phyloP scores from a whole-genome alignment of 2,797 vertebrate species.

The Ptychobarbus kaznakovi region DNA sequence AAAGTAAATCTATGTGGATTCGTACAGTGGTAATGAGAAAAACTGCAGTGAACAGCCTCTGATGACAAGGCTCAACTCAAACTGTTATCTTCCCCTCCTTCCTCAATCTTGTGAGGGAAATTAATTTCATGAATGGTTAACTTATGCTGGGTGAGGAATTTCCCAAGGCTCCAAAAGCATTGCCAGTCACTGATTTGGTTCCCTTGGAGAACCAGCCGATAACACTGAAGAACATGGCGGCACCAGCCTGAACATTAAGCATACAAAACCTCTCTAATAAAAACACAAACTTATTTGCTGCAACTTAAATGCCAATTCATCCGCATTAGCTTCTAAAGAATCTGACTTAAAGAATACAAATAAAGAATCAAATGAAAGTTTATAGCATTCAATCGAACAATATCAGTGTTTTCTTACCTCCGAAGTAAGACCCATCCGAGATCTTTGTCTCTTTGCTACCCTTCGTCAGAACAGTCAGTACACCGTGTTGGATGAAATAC shows the following conservation, averaged over 20 bases:
- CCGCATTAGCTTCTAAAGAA: background rate
- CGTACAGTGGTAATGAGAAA: constrained; percentile 15
- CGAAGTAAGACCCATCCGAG: constrained; percentile 96
- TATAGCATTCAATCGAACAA: background rate
- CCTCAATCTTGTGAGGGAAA: constrained; percentile 60
- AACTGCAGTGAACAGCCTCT: constrained; percentile 67
- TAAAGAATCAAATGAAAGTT: background rate
- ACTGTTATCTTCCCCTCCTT: constrained; percentile 49
- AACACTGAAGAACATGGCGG: constrained; percentile 67
- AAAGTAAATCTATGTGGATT: background rate
- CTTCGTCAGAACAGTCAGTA: constrained; percentile 95
- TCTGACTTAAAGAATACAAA: background rate
- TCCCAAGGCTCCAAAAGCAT: constrained; percentile 51
- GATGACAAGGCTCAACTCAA: constrained; percentile 66
- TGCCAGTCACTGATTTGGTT: constrained; percentile 39
- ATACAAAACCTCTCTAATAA: constrained; percentile 43
- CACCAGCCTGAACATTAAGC: constrained; percentile 50
- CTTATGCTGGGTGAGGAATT: constrained; percentile 65
- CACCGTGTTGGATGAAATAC: constrained; percentile 98
- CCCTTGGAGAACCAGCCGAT: constrained; percentile 53
- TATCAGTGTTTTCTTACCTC: constrained; percentile 79
- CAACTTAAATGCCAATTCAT: constrained; percentile 15
- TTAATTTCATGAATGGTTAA: constrained; percentile 77
- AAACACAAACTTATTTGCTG: constrained; percentile 60
- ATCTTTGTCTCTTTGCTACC: constrained; percentile 96